Conservation (phyloP, 1,140 invertebrate genomes). For the Ridgeia piscesae region DNA sequence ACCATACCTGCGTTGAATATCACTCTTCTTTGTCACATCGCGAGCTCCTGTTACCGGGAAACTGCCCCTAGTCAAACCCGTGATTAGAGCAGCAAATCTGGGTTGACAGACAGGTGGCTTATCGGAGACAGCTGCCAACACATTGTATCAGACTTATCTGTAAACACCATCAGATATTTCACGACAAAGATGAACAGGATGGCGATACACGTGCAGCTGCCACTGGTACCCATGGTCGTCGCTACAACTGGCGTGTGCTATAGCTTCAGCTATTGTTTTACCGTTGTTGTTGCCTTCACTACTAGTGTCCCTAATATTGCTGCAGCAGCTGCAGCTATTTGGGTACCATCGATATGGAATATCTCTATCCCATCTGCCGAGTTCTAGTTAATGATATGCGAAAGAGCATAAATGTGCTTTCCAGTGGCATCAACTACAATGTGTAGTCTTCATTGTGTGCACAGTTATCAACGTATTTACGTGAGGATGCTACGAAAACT, state of each 20-base stretch:
- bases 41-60: neutral
- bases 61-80: neutral
- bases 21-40: neutral
- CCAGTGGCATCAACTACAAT: too few relatives aligned
- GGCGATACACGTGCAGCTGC: neutral
- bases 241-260: neutral
- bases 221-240: neutral
- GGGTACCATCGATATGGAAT: too few relatives aligned
- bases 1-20: neutral
- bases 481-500: too few relatives aligned
- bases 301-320: neutral
- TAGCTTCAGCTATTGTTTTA: neutral
- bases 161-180: neutral
- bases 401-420: too few relatives aligned
- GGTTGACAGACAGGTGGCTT: neutral
- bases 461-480: too few relatives aligned
- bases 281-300: neutral
- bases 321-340: neutral
- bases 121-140: neutral
- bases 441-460: too few relatives aligned
- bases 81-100: neutral
- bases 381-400: too few relatives aligned
- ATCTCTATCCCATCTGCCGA: too few relatives aligned
- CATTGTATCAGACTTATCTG: neutral
- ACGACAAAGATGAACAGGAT: neutral